Evolutionary conservation across 2,888 invertebrate genomes (phyloP), one percentile per base, ranked within the genome.

Genomic region (Drosophila algonquin): DNA sequence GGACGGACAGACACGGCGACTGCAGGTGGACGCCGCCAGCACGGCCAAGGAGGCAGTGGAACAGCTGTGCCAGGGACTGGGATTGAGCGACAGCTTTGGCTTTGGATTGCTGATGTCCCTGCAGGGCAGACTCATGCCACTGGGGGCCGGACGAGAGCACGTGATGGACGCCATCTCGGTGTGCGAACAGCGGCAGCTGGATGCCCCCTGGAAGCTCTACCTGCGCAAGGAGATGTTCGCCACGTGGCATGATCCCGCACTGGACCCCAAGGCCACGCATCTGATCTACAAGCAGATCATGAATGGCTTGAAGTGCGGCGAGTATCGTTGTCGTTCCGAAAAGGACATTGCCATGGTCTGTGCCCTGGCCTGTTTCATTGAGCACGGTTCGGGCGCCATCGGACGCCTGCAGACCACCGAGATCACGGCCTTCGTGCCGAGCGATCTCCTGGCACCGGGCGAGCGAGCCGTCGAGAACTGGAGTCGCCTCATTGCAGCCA

Each of bases 131-230:
- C 96, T 97, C 1, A 94, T 97, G 80, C 98, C 98, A 0, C 92
- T 98, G 64, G 98, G 98, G 44, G 96, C 96, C 91, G 98, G 97
- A 73, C 95, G 94, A 18, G 98, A 98, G 91, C 98, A 98, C 90
- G 96, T 99, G 0, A 96, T 98, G 96, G 98, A 99, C 92, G 98
- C 98, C 0, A 96, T 99, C 86, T 97, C 97, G 0, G 98, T 98
- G 91, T 98, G 98, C 91, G 98, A 99, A 91, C 98, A 98, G 91
- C 94, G 95, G 63, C 98, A 98, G 91, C 94, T 96, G 80, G 96
- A 94, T 87, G 97, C 97, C 5, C 96, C 97, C 0, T 99, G 98
- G 98, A 94, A 96, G 80, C 92, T 98, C 54, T 97, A 96, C 92
- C 95, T 96, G 91, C 93, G 97, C 57, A 96, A 96, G 93, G 98